A percentile compares a stretch with the other conserved stretches of the same genome.
Evolutionary conservation across 2,888 invertebrate genomes (phyloP).

Genomic region (Strigamia maritima): DNA sequence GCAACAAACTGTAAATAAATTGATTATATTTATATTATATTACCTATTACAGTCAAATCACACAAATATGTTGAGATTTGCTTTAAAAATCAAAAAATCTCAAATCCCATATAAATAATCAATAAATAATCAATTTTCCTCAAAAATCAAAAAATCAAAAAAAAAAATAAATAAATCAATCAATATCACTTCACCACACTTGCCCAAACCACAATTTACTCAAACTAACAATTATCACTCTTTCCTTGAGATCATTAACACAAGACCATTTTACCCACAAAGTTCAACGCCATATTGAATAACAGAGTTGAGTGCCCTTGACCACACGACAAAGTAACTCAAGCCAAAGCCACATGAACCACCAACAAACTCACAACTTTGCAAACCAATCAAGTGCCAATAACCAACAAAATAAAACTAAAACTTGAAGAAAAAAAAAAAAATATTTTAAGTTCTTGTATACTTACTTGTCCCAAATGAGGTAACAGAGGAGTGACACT

Average conservation of each 20-base stretch:
- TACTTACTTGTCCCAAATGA: conserved; percentile 1
- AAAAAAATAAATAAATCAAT: too few species aligned
- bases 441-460: too few species aligned
- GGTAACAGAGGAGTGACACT: background rate
- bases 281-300: conserved; percentile 10
- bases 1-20: too few species aligned
- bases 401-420: background rate
- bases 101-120: too few species aligned
- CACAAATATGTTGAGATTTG: too few species aligned
- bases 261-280: background rate
- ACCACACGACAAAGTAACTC: conserved; percentile 5
- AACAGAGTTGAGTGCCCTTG: conserved; percentile 7
- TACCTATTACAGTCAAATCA: too few species aligned
- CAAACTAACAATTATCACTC: background rate
- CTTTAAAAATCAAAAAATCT: too few species aligned
- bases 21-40: too few species aligned
- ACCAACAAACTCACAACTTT: background rate
- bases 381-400: background rate
- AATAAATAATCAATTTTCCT: too few species aligned
- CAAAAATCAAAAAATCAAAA: too few species aligned
- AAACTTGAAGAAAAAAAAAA: background rate
- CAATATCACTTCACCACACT: background rate
- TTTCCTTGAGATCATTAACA: background rate
- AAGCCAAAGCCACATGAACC: background rate
- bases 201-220: background rate